Base-by-base conservation (phyloP, 2,797 vertebrate genomes). In the Liasis olivaceus region DNA sequence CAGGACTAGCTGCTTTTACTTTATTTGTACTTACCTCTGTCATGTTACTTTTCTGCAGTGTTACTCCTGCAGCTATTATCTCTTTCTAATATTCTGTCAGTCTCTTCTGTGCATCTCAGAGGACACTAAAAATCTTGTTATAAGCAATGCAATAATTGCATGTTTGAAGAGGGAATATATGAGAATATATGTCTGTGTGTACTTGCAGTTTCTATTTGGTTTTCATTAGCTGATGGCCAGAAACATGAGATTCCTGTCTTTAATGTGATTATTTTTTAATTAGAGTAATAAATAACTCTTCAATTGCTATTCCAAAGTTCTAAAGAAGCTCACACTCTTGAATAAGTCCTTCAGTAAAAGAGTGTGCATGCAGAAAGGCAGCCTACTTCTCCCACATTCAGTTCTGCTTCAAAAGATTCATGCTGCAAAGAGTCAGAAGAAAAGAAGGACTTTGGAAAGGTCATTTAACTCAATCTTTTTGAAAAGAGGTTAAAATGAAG, bases 361-460 rank as follows among this genome's bases (percentile, higher is more conserved):
- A 3, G 9, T 47, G 17, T 72, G 20, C 20, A 81, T 47, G 24
- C 31, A 64, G 59, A 81, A 56, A 66, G 15, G 86, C 12, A 94
- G 59, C 3, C 0, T 24, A n/a, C 86, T 93, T 94, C n/a, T 86
- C 66, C 60, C 64, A 88, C 89, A 87, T 89, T 92, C 11, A 51
- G 28, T 36, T 92, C 62, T 85, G 94, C 31, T 81, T 62, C 3
- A 90, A 90, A 89, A 93, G 92, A 87, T 28, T 92, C 88, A 93
- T 89, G 93, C 90, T 94, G 93, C 90, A 93, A 90, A 60, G 88
- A 93, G 89, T 64, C 89, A 42, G 85, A 88, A 90, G 60, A 94
- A 95, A 91, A 91, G 87, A 89, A 22, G 42, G n/a, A 87, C 90
- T 84, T 4, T 90, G 87, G 89, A 94, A 95, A 96, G 93, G 94